These are phyloP conservation scores for Labeo calbasu DNA, from an alignment of 2,797 vertebrate species.

Conservation along the genomic window DNA sequence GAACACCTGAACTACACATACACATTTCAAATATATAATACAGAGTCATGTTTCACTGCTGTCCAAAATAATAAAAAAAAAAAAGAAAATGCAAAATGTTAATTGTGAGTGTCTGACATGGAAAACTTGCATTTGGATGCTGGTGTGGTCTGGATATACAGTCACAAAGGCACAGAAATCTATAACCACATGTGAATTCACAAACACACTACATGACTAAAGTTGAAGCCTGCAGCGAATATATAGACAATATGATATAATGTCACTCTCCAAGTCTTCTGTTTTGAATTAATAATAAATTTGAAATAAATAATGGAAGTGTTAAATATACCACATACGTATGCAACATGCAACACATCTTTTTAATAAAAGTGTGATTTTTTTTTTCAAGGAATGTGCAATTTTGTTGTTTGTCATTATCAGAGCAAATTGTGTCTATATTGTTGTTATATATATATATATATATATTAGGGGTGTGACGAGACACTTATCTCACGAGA, in stretches of 20 bases:
- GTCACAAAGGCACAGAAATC: neutral
- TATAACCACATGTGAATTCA: neutral
- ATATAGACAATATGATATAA: neutral
- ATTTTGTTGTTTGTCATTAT: neutral
- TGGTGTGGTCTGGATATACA: neutral
- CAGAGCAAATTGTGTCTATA: neutral
- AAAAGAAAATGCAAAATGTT: neutral
- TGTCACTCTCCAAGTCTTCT: neutral
- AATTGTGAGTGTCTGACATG: neutral
- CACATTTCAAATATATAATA: neutral
- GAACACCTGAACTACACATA: conserved; percentile 1
- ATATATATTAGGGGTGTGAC: too few species aligned
- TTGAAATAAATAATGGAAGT: neutral
- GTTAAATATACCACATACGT: neutral
- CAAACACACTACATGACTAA: neutral
- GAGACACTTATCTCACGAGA: too few species aligned
- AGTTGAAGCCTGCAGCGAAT: neutral
- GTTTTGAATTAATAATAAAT: neutral
- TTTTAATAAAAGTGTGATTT: neutral
- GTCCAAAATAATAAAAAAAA: neutral
- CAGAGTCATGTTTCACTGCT: conserved; percentile 58
- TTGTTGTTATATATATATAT: too few species aligned
- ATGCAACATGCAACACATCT: neutral
- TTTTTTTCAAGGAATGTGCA: neutral
- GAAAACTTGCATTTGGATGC: neutral